Base-by-base conservation (phyloP, 1,140 invertebrate species). In the Sycophila sp. region DNA sequence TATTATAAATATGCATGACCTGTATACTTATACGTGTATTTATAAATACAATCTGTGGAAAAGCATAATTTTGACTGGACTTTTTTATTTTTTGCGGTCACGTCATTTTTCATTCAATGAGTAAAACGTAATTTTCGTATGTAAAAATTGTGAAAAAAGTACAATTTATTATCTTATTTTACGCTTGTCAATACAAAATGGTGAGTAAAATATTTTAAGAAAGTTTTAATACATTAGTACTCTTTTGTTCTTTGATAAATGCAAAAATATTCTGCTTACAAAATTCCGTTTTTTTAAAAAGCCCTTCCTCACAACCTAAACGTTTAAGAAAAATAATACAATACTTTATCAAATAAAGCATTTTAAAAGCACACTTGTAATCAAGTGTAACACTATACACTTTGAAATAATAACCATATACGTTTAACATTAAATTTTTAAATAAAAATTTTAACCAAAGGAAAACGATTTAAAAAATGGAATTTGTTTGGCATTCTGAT, bases 11-110 rank as follows among this genome's bases (percentile, higher is more conserved):
- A 81, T 80, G 81, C 78, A 83, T 81, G 80, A 80, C 73, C 76
- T 82, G 80, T 84, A 82, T 76, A 77, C 80, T 78, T 74, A 72
- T 71, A 81, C 74, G 76, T 83, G 79, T 80, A 83, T 83, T 83
- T 84, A 84, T 84, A 82, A 82, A 83, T 83, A 83, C 77, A 81
- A 77, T 64, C 77, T 79, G 75, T 80, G 74, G 77, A 80, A 80
- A 81, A 75, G 70, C 66, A 47, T 6, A 76, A n/a, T 70, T 73
- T 75, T 47, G 10, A 36, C 11, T 55, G 56, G n/a, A 45, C 59
- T 74, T 56, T 47, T 22, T 15, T 4, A 10, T 22, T n/a, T 6
- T 42, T 47, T 17, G 13, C 42, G 24, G n/a, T 17, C 19, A 19
- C 24, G 24, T 10, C 2, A 40, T 40, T 15, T n/a, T 4, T 40